Evolutionary conservation across 2,888 invertebrate species (phyloP).

Genomic region (Volucella inflata): DNA sequence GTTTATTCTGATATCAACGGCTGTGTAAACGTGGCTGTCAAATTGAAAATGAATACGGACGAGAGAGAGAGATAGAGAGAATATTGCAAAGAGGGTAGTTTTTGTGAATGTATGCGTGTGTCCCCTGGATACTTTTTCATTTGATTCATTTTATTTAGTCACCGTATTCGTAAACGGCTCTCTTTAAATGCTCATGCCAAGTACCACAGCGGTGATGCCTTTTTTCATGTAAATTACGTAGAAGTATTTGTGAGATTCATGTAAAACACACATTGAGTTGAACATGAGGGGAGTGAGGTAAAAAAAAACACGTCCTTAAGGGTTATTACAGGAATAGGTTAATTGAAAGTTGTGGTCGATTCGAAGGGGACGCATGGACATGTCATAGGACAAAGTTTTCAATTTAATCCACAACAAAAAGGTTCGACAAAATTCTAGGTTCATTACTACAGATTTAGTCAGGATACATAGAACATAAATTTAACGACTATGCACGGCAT

Average conservation of each 20-base stretch:
- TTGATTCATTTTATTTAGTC: constrained; percentile 55
- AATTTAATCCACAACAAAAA: no score
- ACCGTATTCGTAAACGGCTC: constrained; percentile 31
- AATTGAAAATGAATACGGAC: constrained; percentile 6
- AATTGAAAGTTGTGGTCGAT: constrained; percentile 83
- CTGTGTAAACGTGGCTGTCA: constrained; percentile 47
- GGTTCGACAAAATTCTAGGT: no score
- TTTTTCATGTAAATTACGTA: not conserved
- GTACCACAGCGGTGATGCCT: not conserved
- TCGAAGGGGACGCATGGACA: constrained; percentile 24
- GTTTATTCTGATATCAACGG: constrained; percentile 46
- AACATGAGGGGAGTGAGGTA: not conserved
- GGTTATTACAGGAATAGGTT: constrained; percentile 80
- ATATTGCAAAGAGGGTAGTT: not conserved
- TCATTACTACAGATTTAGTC: no score
- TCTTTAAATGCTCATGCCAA: constrained; percentile 42
- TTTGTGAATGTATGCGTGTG: constrained; percentile 21
- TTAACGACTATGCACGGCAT: not conserved
- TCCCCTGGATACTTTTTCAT: constrained; percentile 53
- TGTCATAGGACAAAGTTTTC: not conserved
- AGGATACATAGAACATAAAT: not conserved
- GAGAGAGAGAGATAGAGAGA: constrained; percentile 10
- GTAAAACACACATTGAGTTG: not conserved
- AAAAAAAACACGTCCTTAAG: constrained; percentile 32
- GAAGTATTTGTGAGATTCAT: constrained; percentile 23